Evolutionary conservation across 2,797 vertebrate genomes (phyloP).

Genomic region (Coluber constrictor): DNA sequence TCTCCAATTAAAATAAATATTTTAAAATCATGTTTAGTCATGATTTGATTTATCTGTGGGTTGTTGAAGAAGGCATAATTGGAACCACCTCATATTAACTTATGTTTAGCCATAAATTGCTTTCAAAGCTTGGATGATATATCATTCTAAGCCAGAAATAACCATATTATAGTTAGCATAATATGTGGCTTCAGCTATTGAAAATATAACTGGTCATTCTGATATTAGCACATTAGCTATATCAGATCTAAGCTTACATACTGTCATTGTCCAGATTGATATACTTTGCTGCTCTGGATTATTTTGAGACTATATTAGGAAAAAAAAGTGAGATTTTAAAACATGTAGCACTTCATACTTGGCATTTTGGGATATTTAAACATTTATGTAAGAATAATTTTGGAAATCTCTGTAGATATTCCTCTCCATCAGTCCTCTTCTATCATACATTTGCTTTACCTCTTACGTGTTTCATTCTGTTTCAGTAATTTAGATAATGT

Average conservation of each 20-base stretch:
- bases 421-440: not conserved
- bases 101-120: not conserved
- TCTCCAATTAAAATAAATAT: not conserved
- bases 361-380: conserved; percentile 21
- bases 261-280: not conserved
- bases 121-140: not conserved
- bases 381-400: conserved; percentile 23
- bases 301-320: not conserved
- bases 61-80: not conserved
- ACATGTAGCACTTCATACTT: conserved; percentile 34
- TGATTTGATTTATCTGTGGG: not conserved
- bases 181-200: not conserved
- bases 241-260: not conserved
- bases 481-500: conserved; percentile 93
- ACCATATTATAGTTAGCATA: not conserved
- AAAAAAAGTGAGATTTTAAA: not conserved
- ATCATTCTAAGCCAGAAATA: not conserved
- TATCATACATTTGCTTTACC: conserved; percentile 15
- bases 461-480: conserved; percentile 43
- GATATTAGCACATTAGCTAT: not conserved
- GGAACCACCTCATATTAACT: not conserved
- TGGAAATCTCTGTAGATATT: conserved; percentile 16
- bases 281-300: not conserved
- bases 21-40: not conserved
- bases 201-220: not conserved